Percentiles rank a stretch among this genome's conserved stretches.
Evolutionary conservation across 2,797 vertebrate species (phyloP).

Genomic region (Gallinago stenura): DNA sequence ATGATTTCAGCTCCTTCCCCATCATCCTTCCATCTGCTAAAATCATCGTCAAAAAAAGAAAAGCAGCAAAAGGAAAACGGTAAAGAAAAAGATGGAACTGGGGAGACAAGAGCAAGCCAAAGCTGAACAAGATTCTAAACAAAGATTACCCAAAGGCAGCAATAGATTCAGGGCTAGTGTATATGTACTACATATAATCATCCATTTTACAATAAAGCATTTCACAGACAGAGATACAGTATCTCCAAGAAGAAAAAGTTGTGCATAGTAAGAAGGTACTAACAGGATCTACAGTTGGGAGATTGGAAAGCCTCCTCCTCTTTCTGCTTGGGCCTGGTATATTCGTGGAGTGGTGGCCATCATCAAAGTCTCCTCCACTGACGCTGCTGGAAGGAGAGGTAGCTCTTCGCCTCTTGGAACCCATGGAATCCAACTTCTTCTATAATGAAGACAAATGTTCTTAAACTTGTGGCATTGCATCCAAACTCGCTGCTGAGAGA

Average conservation of each 20-base stretch:
- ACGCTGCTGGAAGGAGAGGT: constrained; percentile 97
- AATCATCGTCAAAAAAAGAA: not conserved
- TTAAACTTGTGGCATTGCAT: constrained; percentile 67
- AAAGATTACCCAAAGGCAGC: not conserved
- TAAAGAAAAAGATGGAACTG: not conserved
- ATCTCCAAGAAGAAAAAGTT: not conserved
- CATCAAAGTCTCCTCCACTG: constrained; percentile 97
- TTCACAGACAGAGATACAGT: not conserved
- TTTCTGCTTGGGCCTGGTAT: constrained; percentile 91
- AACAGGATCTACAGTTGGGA: constrained; percentile 98
- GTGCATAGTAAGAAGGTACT: constrained; percentile 67
- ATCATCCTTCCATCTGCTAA: not conserved
- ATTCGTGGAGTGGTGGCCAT: constrained; percentile 90
- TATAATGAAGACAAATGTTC: constrained; percentile 77
- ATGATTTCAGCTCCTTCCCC: constrained; percentile 4
- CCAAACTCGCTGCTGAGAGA: constrained; percentile 7
- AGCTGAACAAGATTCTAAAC: not conserved
- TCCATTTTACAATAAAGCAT: not conserved
- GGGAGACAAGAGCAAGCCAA: not conserved
- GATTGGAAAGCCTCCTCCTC: constrained; percentile 92
- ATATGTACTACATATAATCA: accelerated
- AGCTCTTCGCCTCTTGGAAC: constrained; percentile 95
- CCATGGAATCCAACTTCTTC: constrained; percentile 91
- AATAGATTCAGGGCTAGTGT: not conserved
- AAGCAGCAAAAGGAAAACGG: not conserved